These are phyloP conservation scores for Glandiceps talaboti DNA, from an alignment of 53 echinoderm and acorn worm genomes.

Conservation along the genomic window DNA sequence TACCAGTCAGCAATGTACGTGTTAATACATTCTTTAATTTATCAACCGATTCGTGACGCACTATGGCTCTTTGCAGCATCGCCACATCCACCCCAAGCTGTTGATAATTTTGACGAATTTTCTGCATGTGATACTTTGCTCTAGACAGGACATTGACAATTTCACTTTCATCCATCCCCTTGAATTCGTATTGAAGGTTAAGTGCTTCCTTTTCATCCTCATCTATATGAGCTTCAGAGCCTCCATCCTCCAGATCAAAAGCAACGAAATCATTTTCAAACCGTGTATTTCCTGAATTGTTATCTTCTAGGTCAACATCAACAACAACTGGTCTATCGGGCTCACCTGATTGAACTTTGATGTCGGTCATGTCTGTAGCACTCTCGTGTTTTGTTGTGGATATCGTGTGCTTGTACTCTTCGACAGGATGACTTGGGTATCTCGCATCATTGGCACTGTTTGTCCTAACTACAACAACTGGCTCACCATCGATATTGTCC, in stretches of 20 bases:
- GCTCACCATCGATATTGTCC: neutral
- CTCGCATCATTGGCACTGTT: neutral
- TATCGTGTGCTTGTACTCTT: neutral
- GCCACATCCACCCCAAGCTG: neutral
- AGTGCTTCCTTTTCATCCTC: no score
- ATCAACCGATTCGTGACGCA: neutral
- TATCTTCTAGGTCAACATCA: neutral
- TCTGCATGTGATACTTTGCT: neutral
- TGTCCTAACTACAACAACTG: neutral
- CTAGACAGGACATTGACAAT: neutral
- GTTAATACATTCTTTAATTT: neutral
- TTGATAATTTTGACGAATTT: neutral
- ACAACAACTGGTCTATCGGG: neutral
- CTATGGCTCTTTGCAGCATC: neutral
- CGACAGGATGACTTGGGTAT: neutral
- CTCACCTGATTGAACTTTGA: neutral
- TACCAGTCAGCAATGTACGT: neutral
- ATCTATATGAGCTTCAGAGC: no score
- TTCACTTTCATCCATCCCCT: neutral
- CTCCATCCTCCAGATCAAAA: neutral
- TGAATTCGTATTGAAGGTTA: neutral
- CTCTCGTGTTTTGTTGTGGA: neutral
- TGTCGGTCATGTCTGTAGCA: neutral
- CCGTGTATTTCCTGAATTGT: neutral
- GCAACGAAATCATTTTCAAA: neutral